A percentile compares a stretch with the other conserved stretches of the same genome.
Conservation (phyloP, 2,888 invertebrate genomes). For the Xestia c-nigrum region DNA sequence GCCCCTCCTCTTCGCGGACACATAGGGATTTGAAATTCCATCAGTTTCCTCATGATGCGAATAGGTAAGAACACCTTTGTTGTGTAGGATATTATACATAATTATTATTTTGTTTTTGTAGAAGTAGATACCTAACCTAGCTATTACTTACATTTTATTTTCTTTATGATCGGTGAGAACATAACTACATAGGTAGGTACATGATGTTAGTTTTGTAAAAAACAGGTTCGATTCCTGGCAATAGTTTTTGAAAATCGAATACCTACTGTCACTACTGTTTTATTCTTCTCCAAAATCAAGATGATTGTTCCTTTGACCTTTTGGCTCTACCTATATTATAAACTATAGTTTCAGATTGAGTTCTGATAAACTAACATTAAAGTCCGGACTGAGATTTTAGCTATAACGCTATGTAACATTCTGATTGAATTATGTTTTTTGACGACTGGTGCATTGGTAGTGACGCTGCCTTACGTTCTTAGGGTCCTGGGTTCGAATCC, state of each 20-base stretch:
- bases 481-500: too few species aligned
- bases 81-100: background rate
- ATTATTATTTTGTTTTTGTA: background rate
- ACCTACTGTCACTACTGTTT: background rate
- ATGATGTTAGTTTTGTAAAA: background rate
- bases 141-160: background rate
- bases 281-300: background rate
- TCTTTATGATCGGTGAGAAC: background rate
- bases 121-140: background rate
- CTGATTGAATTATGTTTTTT: too few species aligned
- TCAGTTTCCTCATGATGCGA: slow-evolving; percentile 35
- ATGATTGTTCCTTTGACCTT: background rate
- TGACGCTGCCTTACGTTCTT: too few species aligned
- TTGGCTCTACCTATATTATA: background rate
- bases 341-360: background rate
- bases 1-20: slow-evolving; percentile 17
- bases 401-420: background rate
- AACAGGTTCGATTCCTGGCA: background rate
- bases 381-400: background rate
- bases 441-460: too few species aligned
- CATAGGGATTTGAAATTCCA: slow-evolving; percentile 32
- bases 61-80: slow-evolving; percentile 18
- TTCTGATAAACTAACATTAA: background rate
- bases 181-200: background rate
- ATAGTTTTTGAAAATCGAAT: background rate